Conservation (phyloP, 2,113 vertebrate genomes). For the Gallinago paraguaiae region DNA sequence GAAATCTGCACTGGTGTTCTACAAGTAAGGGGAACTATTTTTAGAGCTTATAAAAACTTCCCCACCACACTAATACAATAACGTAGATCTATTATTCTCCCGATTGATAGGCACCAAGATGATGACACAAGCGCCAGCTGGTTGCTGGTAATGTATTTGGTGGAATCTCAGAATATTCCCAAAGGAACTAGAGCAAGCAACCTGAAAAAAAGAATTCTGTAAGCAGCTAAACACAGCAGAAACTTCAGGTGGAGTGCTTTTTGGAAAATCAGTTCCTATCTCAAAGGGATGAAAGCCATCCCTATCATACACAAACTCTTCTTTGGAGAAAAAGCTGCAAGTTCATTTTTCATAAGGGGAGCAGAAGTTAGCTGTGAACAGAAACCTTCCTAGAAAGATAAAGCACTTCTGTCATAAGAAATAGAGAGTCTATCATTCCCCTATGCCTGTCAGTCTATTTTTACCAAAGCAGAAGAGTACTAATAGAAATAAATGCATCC, state of each 20-base stretch:
- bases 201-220: background rate
- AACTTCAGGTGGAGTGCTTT: background rate
- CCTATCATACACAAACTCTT: background rate
- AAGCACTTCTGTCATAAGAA: background rate
- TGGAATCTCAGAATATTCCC: background rate
- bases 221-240: background rate
- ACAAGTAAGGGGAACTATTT: background rate
- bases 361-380: background rate
- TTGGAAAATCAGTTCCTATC: background rate
- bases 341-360: background rate
- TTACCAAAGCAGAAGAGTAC: background rate
- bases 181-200: background rate
- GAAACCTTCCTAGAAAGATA: background rate
- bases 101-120: background rate
- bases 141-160: background rate
- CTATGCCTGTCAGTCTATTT: background rate
- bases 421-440: background rate
- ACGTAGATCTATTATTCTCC: background rate
- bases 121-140: background rate
- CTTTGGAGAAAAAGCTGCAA: background rate
- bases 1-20: background rate
- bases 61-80: background rate
- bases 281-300: background rate
- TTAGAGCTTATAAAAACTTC: background rate
- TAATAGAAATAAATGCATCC: background rate